Base-by-base conservation (phyloP, 2,797 vertebrate species). In the Yasuhikotakia modesta region DNA sequence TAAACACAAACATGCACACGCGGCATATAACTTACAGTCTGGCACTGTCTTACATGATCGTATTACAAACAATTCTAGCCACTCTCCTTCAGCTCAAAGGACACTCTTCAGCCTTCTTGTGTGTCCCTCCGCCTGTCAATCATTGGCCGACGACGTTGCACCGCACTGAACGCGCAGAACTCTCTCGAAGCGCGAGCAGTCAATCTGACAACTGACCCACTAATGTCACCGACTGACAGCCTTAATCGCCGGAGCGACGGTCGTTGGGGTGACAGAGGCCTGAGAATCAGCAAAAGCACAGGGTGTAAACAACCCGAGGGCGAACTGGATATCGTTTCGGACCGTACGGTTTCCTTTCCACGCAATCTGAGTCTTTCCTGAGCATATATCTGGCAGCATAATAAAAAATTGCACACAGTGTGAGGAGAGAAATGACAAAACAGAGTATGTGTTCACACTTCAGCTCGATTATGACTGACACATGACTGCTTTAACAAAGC, bases 171-270 rank as follows among this genome's bases (percentile, higher is more conserved):
- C 55, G 52, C 50, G 66, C 57, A 63, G 70, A 53, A 67, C 87
- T 83, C 85, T 79, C 88, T 88, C 88, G 73, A 48, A 76, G 68
- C 84, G 77, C 79, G 81, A 88, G 87, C 68, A 53, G 81, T 75
- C 78, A 74, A 65, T 85, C 86, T 90, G 88, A 91, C 90, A 89
- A 88, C 78, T 84, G 88, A 88, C 89, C 90, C 84, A 89, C 90
- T 90, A 87, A 89, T 90, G 90, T 92, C 91, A 90, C 77, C 10
- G 58, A 52, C 83, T 82, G 85, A 86, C 68, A 58, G 70, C 81
- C 86, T 81, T 46, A 64, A 70, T 7, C 19, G 65, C 50, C 70
- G n/a, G 30, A 64, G 79, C 85, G 82, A 85, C 66, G 71, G 45
- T 87, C 83, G 87, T 85, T 75, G 71, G 86, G 88, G 87, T 90